These are phyloP conservation scores for Phymastichus coffea DNA, from an alignment of 1,140 invertebrate genomes.

Conservation along the genomic window DNA sequence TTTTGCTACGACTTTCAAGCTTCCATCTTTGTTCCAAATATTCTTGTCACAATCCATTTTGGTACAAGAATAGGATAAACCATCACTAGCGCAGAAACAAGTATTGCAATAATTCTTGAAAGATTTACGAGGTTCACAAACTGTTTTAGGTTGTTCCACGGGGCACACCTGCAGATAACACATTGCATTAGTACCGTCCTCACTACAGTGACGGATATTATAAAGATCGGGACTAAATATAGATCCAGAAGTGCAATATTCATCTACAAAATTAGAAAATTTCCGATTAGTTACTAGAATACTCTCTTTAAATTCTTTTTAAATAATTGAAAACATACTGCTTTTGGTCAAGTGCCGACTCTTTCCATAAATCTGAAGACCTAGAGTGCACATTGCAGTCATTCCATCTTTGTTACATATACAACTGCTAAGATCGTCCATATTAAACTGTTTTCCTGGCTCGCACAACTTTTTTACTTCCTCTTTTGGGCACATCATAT, in stretches of 20 bases:
- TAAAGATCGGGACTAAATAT: background rate
- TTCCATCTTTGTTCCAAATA: background rate
- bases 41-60: background rate
- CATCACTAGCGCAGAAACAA: background rate
- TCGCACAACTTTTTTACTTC: background rate
- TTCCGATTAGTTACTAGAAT: too few relatives aligned
- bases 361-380: too few relatives aligned
- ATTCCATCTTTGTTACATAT: background rate
- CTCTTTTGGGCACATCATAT: background rate
- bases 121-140: background rate
- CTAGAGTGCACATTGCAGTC: background rate
- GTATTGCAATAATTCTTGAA: background rate
- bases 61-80: background rate
- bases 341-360: too few relatives aligned
- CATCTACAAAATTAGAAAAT: background rate
- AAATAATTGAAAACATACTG: too few relatives aligned
- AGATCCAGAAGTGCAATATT: background rate
- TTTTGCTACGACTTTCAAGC: background rate
- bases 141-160: background rate
- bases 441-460: background rate
- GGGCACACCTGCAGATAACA: background rate
- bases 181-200: background rate
- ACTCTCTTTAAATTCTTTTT: too few relatives aligned
- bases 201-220: background rate
- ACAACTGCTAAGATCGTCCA: background rate